Evolutionary conservation across 2,797 vertebrate genomes (phyloP), one percentile per base, ranked within the genome.

Genomic region (Ataeniobius toweri): DNA sequence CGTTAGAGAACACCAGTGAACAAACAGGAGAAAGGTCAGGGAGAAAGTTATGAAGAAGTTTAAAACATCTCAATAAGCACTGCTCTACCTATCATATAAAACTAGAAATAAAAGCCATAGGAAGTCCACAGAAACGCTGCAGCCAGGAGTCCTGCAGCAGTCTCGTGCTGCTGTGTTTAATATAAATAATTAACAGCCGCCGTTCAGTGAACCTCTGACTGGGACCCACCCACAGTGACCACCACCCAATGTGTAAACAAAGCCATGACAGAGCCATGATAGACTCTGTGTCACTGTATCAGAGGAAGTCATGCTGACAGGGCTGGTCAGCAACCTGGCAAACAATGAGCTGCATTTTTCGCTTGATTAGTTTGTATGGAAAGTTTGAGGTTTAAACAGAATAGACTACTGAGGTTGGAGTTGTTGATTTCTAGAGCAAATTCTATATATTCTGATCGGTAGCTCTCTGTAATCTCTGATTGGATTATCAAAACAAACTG

Each of bases 131-230:
- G 46, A 61, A 41, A 76, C n/a, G 8, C 51, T 41, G 20, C 14
- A 58, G 48, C 69, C 71, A 53, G n/a, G 26, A 26, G 16, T 61
- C 51, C 3, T 3, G 74, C 67, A 26, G 44, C 14, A 18, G 77
- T 75, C 78, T 81, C 10, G 0, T 67, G 68, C 67, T 69, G 71
- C 48, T 9, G 56, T 74, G 75, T 36, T 87, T 22, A 75, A 78
- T n/a, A 85, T 86, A 68, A 89, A 92, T 92, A 79, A 89, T 89
- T 90, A 88, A 88, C 83, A 3, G 2, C 46, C 5, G 83, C 59
- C 67, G 78, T 86, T 84, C 74, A 80, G 9, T 75, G 6, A 16
- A 9, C 81, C 14, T 68, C 53, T 85, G 74, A 26, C 55, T 69
- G 56, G 48, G 22, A 59, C 77, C 73, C 3, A 22, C 28, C 31